A percentile compares a stretch with the other conserved stretches of the same genome.
Evolutionary conservation across 37 sponge, comb jelly and placozoan species (phyloP).

Genomic region (Diacarnus erythraeanus): DNA sequence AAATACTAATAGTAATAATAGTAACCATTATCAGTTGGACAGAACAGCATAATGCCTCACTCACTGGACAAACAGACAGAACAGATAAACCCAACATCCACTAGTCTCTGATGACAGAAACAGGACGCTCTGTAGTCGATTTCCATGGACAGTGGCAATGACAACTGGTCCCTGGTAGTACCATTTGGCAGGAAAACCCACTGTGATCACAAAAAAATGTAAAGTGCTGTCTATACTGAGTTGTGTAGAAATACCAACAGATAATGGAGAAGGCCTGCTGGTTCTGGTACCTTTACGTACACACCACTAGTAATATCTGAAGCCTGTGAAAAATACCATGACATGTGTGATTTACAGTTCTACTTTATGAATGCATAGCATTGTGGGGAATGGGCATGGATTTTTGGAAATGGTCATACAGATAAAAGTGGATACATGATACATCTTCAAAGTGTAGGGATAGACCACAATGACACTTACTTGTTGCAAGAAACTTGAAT

Average conservation of each 20-base stretch:
- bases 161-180: constrained; percentile 38
- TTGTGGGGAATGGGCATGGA: not conserved
- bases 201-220: constrained; percentile 25
- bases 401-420: too few species aligned
- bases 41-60: not conserved
- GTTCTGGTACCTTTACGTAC: constrained; percentile 71
- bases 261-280: constrained; percentile 70
- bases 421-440: too few species aligned
- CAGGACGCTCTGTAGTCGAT: constrained; percentile 96
- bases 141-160: constrained; percentile 45
- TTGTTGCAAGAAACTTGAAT: constrained; percentile 92
- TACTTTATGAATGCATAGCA: not conserved
- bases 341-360: not conserved
- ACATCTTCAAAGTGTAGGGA: too few species aligned
- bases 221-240: not conserved
- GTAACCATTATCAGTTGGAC: not conserved
- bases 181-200: constrained; percentile 80
- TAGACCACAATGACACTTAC: too few species aligned
- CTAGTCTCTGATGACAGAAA: constrained; percentile 84
- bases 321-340: constrained; percentile 41
- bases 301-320: constrained; percentile 91
- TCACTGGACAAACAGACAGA: constrained; percentile 93
- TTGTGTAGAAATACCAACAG: constrained; percentile 62
- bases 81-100: constrained; percentile 86
- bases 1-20: constrained; percentile 56